Conservation (phyloP, 2,113 vertebrate genomes). For the Egretta garzetta region DNA sequence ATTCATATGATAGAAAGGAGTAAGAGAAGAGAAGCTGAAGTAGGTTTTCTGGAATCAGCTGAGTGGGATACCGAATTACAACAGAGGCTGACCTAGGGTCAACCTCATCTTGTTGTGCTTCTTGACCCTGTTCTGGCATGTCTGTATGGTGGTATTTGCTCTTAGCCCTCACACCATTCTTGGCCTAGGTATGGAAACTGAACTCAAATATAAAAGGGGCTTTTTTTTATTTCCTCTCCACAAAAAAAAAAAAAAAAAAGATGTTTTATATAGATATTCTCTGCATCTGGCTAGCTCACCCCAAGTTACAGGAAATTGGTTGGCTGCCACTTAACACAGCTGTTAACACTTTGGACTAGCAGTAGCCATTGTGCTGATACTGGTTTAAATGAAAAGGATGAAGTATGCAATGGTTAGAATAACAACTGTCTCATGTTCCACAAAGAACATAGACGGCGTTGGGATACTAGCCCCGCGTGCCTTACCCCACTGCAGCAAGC, state of each 20-base stretch:
- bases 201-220: not conserved
- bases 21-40: not conserved
- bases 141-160: not conserved
- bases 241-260: not conserved
- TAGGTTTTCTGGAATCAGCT: not conserved
- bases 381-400: not conserved
- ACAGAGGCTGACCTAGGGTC: not conserved
- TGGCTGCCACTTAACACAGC: conserved; percentile 53
- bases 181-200: not conserved
- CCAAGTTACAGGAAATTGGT: conserved; percentile 56
- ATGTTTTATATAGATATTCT: conserved; percentile 38
- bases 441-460: not conserved
- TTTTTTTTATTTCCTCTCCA: not conserved
- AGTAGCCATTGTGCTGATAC: conserved; percentile 36
- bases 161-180: not conserved
- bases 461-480: not conserved
- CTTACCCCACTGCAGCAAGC: not conserved
- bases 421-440: conserved; percentile 6
- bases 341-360: conserved; percentile 59
- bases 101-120: not conserved
- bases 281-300: conserved; percentile 39
- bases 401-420: conserved; percentile 10
- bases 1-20: fast-evolving
- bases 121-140: not conserved
- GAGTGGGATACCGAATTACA: not conserved